Evolutionary conservation across 2,888 invertebrate species (phyloP).

Genomic region (Serripes groenlandicus): DNA sequence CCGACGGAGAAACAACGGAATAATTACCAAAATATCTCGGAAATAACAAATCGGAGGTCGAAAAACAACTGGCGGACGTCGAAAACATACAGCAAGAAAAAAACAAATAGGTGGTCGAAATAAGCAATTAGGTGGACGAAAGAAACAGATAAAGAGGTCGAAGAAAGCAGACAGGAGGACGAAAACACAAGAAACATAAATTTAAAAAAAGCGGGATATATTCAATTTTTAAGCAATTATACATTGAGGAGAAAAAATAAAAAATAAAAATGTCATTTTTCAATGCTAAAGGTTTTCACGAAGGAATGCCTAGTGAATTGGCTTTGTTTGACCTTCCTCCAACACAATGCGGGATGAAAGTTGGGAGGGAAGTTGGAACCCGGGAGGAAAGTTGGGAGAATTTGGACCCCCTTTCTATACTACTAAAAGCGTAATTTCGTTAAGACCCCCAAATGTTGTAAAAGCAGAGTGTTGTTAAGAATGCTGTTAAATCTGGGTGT

Average conservation of each 20-base stretch:
- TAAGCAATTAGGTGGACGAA: not conserved
- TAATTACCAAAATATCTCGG: not conserved
- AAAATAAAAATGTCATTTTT: constrained; percentile 28
- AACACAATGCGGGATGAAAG: no score
- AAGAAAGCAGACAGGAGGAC: not conserved
- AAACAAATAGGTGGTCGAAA: not conserved
- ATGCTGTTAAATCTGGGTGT: no score
- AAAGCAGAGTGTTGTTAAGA: no score
- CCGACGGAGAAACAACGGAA: constrained; percentile 17
- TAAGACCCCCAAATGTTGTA: no score
- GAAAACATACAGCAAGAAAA: not conserved
- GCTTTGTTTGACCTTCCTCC: constrained; percentile 45
- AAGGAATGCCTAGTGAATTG: constrained; percentile 38
- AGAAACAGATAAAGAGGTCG: no score
- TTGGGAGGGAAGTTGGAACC: no score
- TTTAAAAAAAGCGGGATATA: not conserved
- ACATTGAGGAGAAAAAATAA: not conserved
- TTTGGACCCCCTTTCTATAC: no score
- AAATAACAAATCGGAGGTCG: constrained; percentile 2
- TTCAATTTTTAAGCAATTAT: not conserved
- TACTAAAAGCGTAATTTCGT: no score
- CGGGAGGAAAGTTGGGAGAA: no score
- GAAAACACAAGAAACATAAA: not conserved
- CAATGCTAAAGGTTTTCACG: constrained; percentile 33
- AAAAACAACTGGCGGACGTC: not conserved